Evolutionary conservation across 2,888 invertebrate genomes (phyloP), one percentile per base, ranked within the genome.

Genomic region (Galerucella pusilla): DNA sequence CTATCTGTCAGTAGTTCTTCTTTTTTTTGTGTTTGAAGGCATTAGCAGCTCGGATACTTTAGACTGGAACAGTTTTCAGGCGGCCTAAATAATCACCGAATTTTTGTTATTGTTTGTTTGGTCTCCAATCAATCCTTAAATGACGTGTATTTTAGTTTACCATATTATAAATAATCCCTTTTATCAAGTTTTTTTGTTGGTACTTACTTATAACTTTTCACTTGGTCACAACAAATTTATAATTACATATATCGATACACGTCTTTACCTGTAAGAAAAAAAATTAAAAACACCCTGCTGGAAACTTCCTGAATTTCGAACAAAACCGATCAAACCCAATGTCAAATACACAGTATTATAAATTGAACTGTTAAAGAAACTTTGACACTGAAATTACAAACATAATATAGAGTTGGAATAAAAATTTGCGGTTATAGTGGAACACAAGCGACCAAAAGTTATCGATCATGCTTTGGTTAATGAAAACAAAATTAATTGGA

Each of bases 111-210:
- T 11, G 35, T 59, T 57, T 20, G 10, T 54, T n/a, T 57, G 57
- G 20, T 57, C 10, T 3, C 11, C 57, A 57, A 61, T 61, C 61
- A 61, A 61, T 35, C 35, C 61, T 61, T 6, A n/a, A 35, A 16
- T 14, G n/a, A 67, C 4, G 35, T 54, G 69, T 64, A 35, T 52
- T 64, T 46, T 54, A 20, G 35, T 76, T 74, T 76, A 71, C 73
- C 76, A 76, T 68, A 73, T 71, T 73, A 73, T 75, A 70, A 68
- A 63, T 16, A 52, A 46, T n/a, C 12, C 52, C 7, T 52, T 52
- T 14, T n/a, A n/a, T 52, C 14, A 14, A 5, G n/a, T 52, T 52
- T 52, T 52, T 52, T 52, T 6, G 12, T 49, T 12, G 49, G 2
- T 49, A 6, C 5, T 52, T 52, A 14, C 12, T 52, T 12, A 52